phyloP scores from a whole-genome alignment of 2,113 vertebrate species.

The Procapra przewalskii region DNA sequence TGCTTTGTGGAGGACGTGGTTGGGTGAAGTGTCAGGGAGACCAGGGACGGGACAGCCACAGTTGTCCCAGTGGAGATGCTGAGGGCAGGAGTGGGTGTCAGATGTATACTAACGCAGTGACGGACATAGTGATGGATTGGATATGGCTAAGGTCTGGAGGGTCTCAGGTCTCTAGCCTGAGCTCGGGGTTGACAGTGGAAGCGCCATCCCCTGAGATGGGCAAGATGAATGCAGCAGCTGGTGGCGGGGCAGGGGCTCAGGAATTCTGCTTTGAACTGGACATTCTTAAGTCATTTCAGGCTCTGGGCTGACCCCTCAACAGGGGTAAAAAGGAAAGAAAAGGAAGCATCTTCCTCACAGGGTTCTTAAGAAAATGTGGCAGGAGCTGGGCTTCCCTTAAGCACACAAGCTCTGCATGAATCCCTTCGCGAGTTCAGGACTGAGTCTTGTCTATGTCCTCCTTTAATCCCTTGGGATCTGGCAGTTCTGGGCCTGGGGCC shows the following conservation, averaged over 20 bases:
- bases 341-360: background rate
- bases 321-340: background rate
- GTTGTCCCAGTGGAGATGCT: background rate
- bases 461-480: background rate
- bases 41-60: background rate
- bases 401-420: background rate
- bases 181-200: background rate
- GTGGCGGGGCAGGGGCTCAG: background rate
- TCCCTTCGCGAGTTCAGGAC: background rate
- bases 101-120: background rate
- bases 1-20: background rate
- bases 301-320: background rate
- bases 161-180: background rate
- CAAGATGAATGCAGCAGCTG: conserved; percentile 71
- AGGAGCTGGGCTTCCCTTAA: background rate
- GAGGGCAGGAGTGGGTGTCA: background rate
- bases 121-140: background rate
- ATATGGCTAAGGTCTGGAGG: background rate
- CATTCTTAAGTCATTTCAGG: background rate
- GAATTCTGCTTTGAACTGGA: background rate
- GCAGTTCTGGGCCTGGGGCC: background rate
- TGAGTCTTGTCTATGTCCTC: background rate
- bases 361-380: background rate
- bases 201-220: background rate
- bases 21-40: background rate